Evolutionary conservation across 2,888 invertebrate species (phyloP).

Genomic region (Lampropteryx suffumata): DNA sequence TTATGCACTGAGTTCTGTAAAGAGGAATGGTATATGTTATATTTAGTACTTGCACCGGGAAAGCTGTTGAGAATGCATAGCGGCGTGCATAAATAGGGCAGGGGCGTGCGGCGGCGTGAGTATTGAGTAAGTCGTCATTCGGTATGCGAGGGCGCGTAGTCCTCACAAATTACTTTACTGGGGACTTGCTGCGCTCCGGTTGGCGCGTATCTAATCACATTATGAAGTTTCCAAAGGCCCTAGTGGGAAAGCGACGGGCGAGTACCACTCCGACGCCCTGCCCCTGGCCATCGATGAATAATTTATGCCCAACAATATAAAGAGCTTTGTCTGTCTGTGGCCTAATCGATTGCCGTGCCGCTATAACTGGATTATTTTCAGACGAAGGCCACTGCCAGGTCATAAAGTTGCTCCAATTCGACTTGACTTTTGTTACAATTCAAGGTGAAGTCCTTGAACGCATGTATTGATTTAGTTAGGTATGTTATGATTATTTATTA

Average conservation of each 20-base stretch:
- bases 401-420: slow-evolving; percentile 40
- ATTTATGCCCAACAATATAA: slow-evolving; percentile 55
- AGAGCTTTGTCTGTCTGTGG: slow-evolving; percentile 49
- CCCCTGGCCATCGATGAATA: slow-evolving; percentile 51
- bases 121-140: slow-evolving; percentile 33
- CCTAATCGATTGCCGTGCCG: slow-evolving; percentile 52
- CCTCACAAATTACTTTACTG: slow-evolving; percentile 52
- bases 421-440: slow-evolving; percentile 42
- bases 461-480: slow-evolving; percentile 20
- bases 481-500: slow-evolving; percentile 12
- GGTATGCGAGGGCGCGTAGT: slow-evolving; percentile 54
- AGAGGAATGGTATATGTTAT: slow-evolving; percentile 33
- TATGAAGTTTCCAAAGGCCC: slow-evolving; percentile 57
- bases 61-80: slow-evolving; percentile 46
- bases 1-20: slow-evolving; percentile 49
- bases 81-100: slow-evolving; percentile 40
- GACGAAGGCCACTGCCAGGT: slow-evolving; percentile 48
- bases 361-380: slow-evolving; percentile 58
- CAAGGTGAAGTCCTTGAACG: slow-evolving; percentile 41
- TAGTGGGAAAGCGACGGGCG: slow-evolving; percentile 16
- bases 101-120: slow-evolving; percentile 17
- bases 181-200: slow-evolving; percentile 43
- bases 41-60: slow-evolving; percentile 26
- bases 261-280: slow-evolving; percentile 30
- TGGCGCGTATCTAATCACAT: slow-evolving; percentile 55